Evolutionary conservation across 2,888 invertebrate genomes (phyloP).

Genomic region (Chrysina gloriosa): DNA sequence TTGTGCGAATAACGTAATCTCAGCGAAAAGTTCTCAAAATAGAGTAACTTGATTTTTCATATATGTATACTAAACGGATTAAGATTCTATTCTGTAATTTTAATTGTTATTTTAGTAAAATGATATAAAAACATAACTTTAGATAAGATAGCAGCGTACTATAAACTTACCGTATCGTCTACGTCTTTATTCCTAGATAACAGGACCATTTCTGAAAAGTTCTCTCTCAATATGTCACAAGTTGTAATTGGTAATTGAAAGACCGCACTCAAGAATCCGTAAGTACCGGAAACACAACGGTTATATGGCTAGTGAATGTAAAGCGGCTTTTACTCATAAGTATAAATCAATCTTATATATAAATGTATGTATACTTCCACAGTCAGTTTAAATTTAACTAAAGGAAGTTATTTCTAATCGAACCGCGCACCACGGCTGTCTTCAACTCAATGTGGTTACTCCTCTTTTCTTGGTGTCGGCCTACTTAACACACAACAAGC

Average conservation of each 20-base stretch:
- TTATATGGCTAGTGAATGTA: background rate
- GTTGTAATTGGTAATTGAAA: background rate
- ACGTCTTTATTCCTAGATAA: constrained; percentile 54
- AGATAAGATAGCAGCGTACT: too few species aligned
- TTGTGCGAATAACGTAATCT: background rate
- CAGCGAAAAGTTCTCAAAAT: too few species aligned
- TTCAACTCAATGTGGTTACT: constrained; percentile 59
- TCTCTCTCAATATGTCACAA: background rate
- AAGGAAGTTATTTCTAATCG: constrained; percentile 38
- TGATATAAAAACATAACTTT: too few species aligned
- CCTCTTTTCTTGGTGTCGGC: constrained; percentile 57
- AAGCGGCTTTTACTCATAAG: background rate
- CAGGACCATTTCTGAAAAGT: constrained; percentile 54
- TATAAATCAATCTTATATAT: background rate
- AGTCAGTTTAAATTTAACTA: background rate
- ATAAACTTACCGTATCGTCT: constrained; percentile 60
- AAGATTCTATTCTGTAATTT: too few species aligned
- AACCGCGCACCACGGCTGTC: constrained; percentile 57
- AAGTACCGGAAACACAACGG: background rate
- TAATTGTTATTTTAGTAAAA: too few species aligned
- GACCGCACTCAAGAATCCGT: background rate
- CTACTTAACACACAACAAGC: constrained; percentile 56
- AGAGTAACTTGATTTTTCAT: too few species aligned
- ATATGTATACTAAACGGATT: too few species aligned
- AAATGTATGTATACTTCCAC: background rate